phyloP scores from a whole-genome alignment of 2,113 vertebrate species.

The Toxotes jaculatrix region DNA sequence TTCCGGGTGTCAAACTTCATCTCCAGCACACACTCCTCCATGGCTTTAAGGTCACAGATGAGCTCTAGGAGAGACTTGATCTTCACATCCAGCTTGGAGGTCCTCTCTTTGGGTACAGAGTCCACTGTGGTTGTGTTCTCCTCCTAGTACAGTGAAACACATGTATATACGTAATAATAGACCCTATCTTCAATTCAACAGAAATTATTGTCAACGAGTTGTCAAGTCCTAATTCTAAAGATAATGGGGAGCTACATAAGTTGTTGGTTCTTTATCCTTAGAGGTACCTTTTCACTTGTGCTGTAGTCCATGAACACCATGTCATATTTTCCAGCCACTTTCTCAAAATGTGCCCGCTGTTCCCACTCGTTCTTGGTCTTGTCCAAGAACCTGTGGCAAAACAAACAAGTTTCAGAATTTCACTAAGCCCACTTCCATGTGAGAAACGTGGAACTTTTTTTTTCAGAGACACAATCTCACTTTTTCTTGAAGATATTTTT shows the following conservation, averaged over 20 bases:
- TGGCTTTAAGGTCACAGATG: slow-evolving; percentile 90
- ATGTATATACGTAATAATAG: neutral
- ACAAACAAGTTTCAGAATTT: neutral
- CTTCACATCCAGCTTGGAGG: slow-evolving; percentile 82
- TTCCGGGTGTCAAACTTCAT: slow-evolving; percentile 95
- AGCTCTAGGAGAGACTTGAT: slow-evolving; percentile 89
- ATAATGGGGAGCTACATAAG: neutral
- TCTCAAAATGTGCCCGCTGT: slow-evolving; percentile 84
- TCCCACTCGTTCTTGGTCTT: slow-evolving; percentile 94
- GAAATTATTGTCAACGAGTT: neutral
- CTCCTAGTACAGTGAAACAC: slow-evolving; percentile 52
- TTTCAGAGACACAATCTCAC: slow-evolving; percentile 69
- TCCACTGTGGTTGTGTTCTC: slow-evolving; percentile 47
- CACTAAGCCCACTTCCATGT: neutral
- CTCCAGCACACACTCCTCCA: slow-evolving; percentile 93
- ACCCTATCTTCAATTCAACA: neutral
- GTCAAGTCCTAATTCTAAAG: neutral
- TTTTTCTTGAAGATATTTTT: slow-evolving; percentile 91
- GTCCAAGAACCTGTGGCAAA: slow-evolving; percentile 87
- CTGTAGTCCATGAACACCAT: slow-evolving; percentile 90
- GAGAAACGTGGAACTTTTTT: rapidly evolving
- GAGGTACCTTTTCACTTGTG: slow-evolving; percentile 64
- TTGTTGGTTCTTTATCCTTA: neutral
- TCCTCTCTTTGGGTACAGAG: slow-evolving; percentile 58
- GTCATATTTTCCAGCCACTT: slow-evolving; percentile 91